These are phyloP conservation scores for Aurelia coerulea DNA, from an alignment of 30 jellyfish, hydroid and myxozoan genomes.

Conservation along the genomic window DNA sequence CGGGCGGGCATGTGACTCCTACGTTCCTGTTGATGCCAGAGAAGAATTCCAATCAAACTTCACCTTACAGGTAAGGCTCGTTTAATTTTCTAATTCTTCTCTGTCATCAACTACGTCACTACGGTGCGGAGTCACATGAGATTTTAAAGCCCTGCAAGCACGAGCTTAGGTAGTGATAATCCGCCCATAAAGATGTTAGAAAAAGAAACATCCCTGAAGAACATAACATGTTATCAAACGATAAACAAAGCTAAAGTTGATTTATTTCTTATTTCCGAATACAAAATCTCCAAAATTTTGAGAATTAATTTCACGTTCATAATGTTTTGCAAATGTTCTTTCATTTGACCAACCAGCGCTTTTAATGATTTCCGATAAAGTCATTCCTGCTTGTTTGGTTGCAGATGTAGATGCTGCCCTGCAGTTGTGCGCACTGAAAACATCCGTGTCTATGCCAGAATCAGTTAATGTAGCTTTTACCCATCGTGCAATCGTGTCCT, in stretches of 20 bases:
- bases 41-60: too few species aligned
- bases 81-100: constrained; percentile 19
- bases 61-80: too few species aligned
- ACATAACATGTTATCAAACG: too few species aligned
- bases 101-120: constrained; percentile 19
- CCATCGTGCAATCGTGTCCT: constrained; percentile 24
- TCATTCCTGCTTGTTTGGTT: neutral
- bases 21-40: too few species aligned
- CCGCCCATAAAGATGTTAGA: too few species aligned
- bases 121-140: constrained; percentile 7
- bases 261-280: neutral
- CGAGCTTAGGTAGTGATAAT: neutral
- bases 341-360: constrained; percentile 22
- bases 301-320: neutral
- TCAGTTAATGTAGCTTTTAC: neutral
- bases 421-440: neutral
- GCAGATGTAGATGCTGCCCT: constrained; percentile 50
- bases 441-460: neutral
- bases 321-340: constrained; percentile 6
- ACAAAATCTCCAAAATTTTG: constrained; percentile 9
- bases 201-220: too few species aligned
- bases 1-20: constrained; percentile 25
- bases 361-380: neutral
- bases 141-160: constrained; percentile 31
- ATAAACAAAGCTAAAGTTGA: too few species aligned